Evolutionary conservation across 2,888 invertebrate genomes (phyloP).

Genomic region (Drosophila melanocephala): DNA sequence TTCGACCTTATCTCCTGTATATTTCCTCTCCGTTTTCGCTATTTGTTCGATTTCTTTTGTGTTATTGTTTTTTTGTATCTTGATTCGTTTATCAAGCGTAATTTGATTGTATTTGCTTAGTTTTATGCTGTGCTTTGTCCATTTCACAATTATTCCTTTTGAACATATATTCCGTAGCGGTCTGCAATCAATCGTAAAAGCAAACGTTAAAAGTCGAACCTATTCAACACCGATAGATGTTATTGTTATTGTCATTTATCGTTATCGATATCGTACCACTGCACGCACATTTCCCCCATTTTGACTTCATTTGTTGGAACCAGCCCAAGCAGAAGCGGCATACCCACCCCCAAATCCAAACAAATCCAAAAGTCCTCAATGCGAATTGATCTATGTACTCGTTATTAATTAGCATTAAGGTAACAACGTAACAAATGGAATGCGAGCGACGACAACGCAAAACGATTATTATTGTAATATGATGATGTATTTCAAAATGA

Average conservation of each 20-base stretch:
- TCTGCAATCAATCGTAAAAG: slow-evolving; percentile 40
- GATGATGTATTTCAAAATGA: slow-evolving; percentile 40
- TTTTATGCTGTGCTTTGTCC: slow-evolving; percentile 48
- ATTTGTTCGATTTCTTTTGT: neutral
- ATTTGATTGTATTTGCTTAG: slow-evolving; percentile 28
- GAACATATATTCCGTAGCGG: slow-evolving; percentile 45
- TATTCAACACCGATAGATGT: slow-evolving; percentile 52
- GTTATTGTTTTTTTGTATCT: slow-evolving; percentile 6
- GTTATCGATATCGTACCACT: slow-evolving; percentile 50
- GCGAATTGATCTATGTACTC: slow-evolving; percentile 12
- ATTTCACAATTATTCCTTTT: slow-evolving; percentile 26
- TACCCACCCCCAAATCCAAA: slow-evolving; percentile 1
- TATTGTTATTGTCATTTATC: slow-evolving; percentile 51
- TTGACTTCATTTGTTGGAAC: slow-evolving; percentile 14
- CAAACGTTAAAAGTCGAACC: slow-evolving; percentile 15
- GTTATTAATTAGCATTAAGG: slow-evolving; percentile 40
- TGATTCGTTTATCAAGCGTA: slow-evolving; percentile 11
- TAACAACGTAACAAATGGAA: slow-evolving; percentile 4
- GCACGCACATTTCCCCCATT: slow-evolving; percentile 50
- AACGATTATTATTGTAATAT: slow-evolving; percentile 17
- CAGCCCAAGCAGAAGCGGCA: slow-evolving; percentile 27
- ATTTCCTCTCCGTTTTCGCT: slow-evolving; percentile 23
- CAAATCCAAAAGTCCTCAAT: neutral
- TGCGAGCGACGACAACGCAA: slow-evolving; percentile 27
- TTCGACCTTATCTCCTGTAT: slow-evolving; percentile 33